These are phyloP conservation scores for Elegia similella DNA, from an alignment of 2,888 invertebrate species.

Conservation along the genomic window DNA sequence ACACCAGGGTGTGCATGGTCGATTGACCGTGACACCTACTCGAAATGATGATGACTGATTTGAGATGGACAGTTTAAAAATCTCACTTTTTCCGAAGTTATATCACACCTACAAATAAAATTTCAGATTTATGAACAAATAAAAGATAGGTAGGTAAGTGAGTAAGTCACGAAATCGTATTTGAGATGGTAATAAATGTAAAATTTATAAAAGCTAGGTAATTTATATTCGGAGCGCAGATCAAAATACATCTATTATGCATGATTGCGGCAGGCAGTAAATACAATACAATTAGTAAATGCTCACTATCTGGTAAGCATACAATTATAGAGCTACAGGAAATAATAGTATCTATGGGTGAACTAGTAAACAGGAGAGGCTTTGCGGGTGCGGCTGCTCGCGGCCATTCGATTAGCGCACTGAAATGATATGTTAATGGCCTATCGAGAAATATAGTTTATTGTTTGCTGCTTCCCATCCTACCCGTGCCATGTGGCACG, in stretches of 20 bases:
- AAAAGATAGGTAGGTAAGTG: too few relatives aligned
- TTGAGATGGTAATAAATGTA: too few relatives aligned
- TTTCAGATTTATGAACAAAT: too few relatives aligned
- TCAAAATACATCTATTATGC: neutral
- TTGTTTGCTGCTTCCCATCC: conserved; percentile 42
- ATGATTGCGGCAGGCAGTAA: conserved; percentile 18
- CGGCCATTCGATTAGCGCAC: conserved; percentile 61
- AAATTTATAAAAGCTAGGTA: too few relatives aligned
- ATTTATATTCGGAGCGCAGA: too few relatives aligned
- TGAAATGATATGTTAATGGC: conserved; percentile 70
- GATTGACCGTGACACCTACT: too few relatives aligned
- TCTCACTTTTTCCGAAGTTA: too few relatives aligned
- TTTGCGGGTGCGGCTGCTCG: conserved; percentile 35
- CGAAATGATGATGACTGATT: too few relatives aligned
- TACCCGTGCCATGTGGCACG: conserved; percentile 11
- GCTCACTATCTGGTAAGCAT: conserved; percentile 6
- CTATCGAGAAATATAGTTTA: conserved; percentile 65
- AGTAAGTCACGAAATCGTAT: too few relatives aligned
- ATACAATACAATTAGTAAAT: conserved; percentile 7
- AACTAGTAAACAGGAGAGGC: conserved; percentile 23
- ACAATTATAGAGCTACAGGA: conserved; percentile 4
- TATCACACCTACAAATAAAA: too few relatives aligned
- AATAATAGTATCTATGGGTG: conserved; percentile 6
- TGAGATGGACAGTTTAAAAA: too few relatives aligned
- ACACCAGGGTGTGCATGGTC: too few relatives aligned